Percentiles rank a stretch among this genome's conserved stretches.
Conservation (phyloP, 2,113 vertebrate genomes). For the Hemichromis elongatus region DNA sequence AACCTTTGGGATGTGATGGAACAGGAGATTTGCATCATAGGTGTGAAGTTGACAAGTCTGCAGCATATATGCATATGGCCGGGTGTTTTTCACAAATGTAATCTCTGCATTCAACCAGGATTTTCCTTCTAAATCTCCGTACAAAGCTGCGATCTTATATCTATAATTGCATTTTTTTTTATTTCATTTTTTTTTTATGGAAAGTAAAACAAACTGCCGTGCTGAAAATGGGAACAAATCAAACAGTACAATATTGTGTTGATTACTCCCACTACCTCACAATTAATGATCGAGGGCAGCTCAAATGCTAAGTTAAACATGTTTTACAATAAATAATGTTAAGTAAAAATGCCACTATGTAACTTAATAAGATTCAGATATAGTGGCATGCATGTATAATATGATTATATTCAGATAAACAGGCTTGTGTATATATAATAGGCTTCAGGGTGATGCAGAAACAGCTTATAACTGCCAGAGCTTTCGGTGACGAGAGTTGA, state of each 20-base stretch:
- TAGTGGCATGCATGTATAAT: conserved; percentile 49
- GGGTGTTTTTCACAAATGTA: not conserved
- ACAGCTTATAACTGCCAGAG: conserved; percentile 38
- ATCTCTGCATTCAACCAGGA: not conserved
- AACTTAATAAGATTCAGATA: conserved; percentile 51
- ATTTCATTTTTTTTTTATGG: not conserved
- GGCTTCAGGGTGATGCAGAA: conserved; percentile 37
- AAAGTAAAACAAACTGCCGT: not conserved
- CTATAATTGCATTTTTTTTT: not conserved
- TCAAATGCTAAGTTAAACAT: conserved; percentile 24
- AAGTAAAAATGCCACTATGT: conserved; percentile 35
- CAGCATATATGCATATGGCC: not conserved
- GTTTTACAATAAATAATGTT: conserved; percentile 36
- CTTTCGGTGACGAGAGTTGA: conserved; percentile 42
- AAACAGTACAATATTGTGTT: not conserved
- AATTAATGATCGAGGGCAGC: not conserved
- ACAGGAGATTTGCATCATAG: not conserved
- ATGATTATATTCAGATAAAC: conserved; percentile 62
- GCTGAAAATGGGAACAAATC: not conserved
- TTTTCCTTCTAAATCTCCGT: not conserved
- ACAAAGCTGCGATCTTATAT: not conserved
- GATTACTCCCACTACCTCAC: not conserved
- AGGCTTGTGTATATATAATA: conserved; percentile 27
- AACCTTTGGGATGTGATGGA: not conserved
- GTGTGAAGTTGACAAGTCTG: not conserved